phyloP scores from a whole-genome alignment of 2,113 vertebrate species.

The Clinocottus analis region DNA sequence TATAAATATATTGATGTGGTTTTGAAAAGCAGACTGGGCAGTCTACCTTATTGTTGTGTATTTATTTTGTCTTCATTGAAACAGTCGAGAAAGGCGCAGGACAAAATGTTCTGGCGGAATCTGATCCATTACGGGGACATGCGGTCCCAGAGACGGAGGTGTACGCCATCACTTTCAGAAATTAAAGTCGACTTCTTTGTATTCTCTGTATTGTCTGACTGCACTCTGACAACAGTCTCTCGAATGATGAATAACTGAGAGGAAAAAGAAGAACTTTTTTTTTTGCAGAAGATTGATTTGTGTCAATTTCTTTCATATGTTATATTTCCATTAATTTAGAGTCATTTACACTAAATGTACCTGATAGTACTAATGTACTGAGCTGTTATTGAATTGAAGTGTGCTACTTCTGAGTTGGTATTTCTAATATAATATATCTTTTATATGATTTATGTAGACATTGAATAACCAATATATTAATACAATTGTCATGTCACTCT shows the following conservation, averaged over 20 bases:
- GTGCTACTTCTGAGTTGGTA: not conserved
- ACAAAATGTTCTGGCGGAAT: conserved; percentile 59
- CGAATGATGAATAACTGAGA: conserved; percentile 51
- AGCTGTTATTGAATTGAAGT: not conserved
- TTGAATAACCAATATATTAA: not conserved
- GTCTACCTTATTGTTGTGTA: conserved; percentile 29
- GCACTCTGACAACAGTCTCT: conserved; percentile 26
- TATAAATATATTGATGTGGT: conserved; percentile 27
- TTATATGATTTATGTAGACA: not conserved
- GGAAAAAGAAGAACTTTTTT: conserved; percentile 24
- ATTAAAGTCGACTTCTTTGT: conserved; percentile 69
- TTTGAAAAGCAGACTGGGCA: conserved; percentile 25
- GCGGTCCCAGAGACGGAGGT: conserved; percentile 46
- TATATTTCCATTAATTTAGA: not conserved
- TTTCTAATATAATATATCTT: not conserved
- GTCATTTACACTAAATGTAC: not conserved
- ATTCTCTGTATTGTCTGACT: conserved; percentile 56
- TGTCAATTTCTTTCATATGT: not conserved
- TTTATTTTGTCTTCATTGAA: conserved; percentile 26
- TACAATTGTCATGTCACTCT: not conserved
- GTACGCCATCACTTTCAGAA: conserved; percentile 62
- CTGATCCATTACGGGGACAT: conserved; percentile 54
- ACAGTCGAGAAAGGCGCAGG: conserved; percentile 40
- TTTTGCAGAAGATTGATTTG: conserved; percentile 11
- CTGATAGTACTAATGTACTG: not conserved